Evolutionary conservation across 2,888 invertebrate genomes (phyloP), one percentile per base, ranked within the genome.

Genomic region (Empis stercorea): DNA sequence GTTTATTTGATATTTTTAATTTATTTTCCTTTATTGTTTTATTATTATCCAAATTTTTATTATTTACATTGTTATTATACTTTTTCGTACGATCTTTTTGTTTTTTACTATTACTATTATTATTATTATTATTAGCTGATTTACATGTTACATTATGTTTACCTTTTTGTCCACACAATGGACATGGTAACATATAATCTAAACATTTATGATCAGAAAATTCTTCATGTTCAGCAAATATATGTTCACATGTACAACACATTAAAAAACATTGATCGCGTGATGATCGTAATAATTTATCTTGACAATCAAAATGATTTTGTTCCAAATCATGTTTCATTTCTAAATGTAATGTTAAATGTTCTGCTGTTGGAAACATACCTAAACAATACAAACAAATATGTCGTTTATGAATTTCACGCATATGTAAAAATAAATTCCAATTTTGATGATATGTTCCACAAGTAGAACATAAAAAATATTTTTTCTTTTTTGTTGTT

Each of bases 361-460:
- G 83, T 57, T 87, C 86, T 10, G 86, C 81, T 57, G 80, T 80
- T 30, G 82, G 80, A 70, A 87, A 88, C 76, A 87, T 81, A 44
- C 85, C 84, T 52, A 87, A 73, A 63, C 89, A 89, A 68, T 84
- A 86, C 45, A 89, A 71, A 63, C 89, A 91, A 56, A 87, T 83
- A 61, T 82, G 84, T 46, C 86, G 76, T 57, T 81, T 80, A 64
- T 91, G 89, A 48, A 81, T 78, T 60, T 87, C 86, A 46, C 84
- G 75, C 80, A 88, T 87, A 58, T 89, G 89, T 41, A 86, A 67
- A 63, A 87, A 88, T 50, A 88, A 73, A 68, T 87, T 85, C 85
- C 87, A 87, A 59, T 85, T 84, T 66, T 87, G 86, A 70, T 86
- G 87, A 60, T 87, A 87, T 11, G 83, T 85, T 40, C 81, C 83